Conservation (phyloP, 1,140 invertebrate species). For the Pseudomyrmex dendroicus region DNA sequence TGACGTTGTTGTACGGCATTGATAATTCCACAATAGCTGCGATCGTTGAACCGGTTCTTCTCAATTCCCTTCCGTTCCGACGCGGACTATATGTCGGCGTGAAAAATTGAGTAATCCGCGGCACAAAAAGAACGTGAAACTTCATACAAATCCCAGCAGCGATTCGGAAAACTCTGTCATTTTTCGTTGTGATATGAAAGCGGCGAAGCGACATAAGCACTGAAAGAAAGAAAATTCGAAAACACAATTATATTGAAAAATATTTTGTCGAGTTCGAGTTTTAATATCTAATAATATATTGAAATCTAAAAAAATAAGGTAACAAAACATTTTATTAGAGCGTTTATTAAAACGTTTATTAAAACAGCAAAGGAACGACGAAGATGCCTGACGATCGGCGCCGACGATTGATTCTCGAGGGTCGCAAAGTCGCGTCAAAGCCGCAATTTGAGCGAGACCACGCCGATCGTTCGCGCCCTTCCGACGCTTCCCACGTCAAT, state of each 20-base stretch:
- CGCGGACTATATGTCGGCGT: neutral
- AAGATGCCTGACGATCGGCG: no score
- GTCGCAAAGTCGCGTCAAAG: conserved; percentile 18
- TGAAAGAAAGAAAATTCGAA: no score
- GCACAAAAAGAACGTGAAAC: neutral
- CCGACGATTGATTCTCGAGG: conserved; percentile 3
- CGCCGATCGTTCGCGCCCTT: conserved; percentile 34
- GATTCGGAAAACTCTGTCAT: neutral
- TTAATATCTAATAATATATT: neutral
- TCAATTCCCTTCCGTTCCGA: neutral
- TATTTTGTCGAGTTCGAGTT: neutral
- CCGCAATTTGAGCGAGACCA: conserved; percentile 23
- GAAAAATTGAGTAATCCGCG: neutral
- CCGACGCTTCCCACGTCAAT: conserved; percentile 39
- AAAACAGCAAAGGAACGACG: no score
- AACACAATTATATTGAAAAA: neutral
- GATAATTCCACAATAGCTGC: conserved; percentile 15
- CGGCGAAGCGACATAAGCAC: no score
- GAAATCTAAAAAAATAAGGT: neutral
- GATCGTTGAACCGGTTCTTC: conserved; percentile 1
- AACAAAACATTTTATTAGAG: neutral
- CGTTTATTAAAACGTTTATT: neutral
- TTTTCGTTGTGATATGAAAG: neutral
- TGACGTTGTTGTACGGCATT: neutral
- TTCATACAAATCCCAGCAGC: neutral